phyloP scores from a whole-genome alignment of 2,797 vertebrate species.

The Calcarius lapponicus region DNA sequence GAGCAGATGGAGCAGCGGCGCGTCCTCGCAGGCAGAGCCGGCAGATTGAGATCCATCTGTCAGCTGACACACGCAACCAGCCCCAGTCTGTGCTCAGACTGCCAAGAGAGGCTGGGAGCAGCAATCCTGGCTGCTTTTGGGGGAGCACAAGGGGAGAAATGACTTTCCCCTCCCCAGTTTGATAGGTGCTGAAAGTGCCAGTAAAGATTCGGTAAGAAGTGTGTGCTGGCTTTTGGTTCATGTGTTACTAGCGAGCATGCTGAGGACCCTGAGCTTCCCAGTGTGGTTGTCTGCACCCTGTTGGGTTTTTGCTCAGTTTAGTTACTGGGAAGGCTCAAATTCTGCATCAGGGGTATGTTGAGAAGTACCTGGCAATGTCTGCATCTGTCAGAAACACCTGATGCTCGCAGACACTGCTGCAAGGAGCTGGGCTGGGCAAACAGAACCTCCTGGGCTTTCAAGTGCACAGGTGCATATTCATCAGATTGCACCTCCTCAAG shows the following conservation, averaged over 20 bases:
- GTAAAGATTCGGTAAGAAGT: not conserved
- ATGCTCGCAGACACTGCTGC: not conserved
- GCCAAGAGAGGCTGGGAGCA: not conserved
- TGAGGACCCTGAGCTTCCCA: not conserved
- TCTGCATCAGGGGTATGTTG: not conserved
- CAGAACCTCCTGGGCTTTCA: not conserved
- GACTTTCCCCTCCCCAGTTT: fast-evolving
- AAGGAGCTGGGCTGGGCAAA: not conserved
- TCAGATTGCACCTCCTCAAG: not conserved
- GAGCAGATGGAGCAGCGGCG: not conserved
- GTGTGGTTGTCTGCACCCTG: not conserved
- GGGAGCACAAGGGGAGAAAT: not conserved
- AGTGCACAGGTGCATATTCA: not conserved
- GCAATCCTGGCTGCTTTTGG: fast-evolving
- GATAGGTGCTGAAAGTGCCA: not conserved
- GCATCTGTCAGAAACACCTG: not conserved
- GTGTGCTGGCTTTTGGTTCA: not conserved
- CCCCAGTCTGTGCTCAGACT: not conserved
- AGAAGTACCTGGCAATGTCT: not conserved
- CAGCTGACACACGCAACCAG: not conserved
- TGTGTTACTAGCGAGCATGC: not conserved
- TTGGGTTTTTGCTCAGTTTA: not conserved
- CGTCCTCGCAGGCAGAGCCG: not conserved
- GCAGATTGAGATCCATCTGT: slow-evolving; percentile 54
- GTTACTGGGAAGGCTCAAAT: not conserved